phyloP scores from a whole-genome alignment of 1,140 invertebrate species.

The Phortica variegata region DNA sequence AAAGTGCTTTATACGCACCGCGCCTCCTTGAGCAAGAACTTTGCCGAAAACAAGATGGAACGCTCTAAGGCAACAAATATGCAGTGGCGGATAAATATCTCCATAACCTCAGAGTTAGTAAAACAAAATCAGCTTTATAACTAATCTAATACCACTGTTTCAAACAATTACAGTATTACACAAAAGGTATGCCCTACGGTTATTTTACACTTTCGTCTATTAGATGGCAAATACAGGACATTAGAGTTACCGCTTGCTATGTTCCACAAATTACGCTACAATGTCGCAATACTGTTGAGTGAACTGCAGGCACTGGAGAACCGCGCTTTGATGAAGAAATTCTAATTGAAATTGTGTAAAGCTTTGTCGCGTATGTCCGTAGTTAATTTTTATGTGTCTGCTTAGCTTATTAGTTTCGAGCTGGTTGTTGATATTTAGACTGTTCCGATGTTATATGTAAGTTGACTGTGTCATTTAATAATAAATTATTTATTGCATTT shows the following conservation, averaged over 20 bases:
- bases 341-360: no score
- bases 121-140: not conserved
- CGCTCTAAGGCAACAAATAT: constrained; percentile 44
- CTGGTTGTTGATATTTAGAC: no score
- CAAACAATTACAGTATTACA: constrained; percentile 24
- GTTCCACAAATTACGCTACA: constrained; percentile 52
- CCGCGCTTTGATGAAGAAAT: constrained; percentile 40
- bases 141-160: not conserved
- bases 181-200: constrained; percentile 41
- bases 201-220: constrained; percentile 46
- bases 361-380: no score
- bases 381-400: no score
- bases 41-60: constrained; percentile 43
- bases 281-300: constrained; percentile 40
- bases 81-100: constrained; percentile 55
- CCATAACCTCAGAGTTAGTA: constrained; percentile 37
- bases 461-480: no score
- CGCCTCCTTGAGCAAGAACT: constrained; percentile 45
- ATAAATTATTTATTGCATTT: no score
- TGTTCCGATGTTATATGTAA: not conserved
- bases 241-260: constrained; percentile 48
- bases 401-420: no score
- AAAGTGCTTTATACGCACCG: constrained; percentile 51
- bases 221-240: constrained; percentile 40
- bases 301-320: constrained; percentile 48